Percentiles rank a stretch among this genome's conserved stretches.
phyloP scores from a whole-genome alignment of 2,888 invertebrate species.

The Orchesellides sinensis region DNA sequence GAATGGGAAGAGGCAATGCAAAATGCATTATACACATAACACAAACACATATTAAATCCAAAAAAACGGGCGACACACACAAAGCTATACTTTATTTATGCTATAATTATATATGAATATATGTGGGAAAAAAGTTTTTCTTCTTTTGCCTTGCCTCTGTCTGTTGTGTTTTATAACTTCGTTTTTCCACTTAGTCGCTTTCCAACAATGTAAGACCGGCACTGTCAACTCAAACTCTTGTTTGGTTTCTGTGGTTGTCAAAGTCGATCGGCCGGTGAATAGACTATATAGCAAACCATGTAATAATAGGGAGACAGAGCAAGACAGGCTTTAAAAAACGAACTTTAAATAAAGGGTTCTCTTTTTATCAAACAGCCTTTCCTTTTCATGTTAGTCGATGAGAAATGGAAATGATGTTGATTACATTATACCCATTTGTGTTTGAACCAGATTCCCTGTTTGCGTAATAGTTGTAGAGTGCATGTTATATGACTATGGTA shows the following conservation, averaged over 20 bases:
- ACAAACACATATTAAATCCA: background rate
- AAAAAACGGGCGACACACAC: no score
- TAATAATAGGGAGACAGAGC: background rate
- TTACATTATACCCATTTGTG: conserved; percentile 3
- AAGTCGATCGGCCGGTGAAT: conserved; percentile 37
- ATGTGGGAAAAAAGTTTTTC: background rate
- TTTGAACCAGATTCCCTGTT: background rate
- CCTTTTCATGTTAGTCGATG: background rate
- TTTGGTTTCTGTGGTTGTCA: conserved; percentile 45
- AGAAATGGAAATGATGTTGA: conserved; percentile 12
- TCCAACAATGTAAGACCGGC: conserved; percentile 38
- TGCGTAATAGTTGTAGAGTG: no score
- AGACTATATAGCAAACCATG: no score
- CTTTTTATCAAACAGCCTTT: background rate
- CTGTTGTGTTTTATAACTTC: background rate
- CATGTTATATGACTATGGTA: no score
- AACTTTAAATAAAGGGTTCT: background rate
- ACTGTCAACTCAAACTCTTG: conserved; percentile 1
- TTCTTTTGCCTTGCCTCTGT: background rate
- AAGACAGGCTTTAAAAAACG: background rate
- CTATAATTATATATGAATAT: background rate
- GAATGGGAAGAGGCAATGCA: conserved; percentile 53
- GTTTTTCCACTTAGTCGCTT: conserved; percentile 53
- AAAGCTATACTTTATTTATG: no score
- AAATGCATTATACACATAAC: background rate